Percentiles rank a stretch among this genome's conserved stretches.
Conservation (phyloP, 2,888 invertebrate species). For the Teleogryllus oceanicus region DNA sequence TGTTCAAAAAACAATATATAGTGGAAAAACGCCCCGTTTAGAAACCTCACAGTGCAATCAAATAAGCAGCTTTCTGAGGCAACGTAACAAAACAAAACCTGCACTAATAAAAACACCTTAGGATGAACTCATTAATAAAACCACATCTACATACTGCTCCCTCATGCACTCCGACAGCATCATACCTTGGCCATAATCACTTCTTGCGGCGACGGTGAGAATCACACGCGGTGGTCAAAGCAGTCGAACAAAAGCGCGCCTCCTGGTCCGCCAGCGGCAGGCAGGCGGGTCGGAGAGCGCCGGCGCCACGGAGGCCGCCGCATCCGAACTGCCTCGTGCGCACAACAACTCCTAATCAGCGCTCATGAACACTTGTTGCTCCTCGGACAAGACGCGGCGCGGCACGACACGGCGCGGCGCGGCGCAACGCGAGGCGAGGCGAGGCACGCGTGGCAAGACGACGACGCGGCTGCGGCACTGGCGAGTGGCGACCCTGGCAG, state of each 20-base stretch:
- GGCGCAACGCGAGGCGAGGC: not conserved
- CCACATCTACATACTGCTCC: too few species aligned
- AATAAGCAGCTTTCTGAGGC: too few species aligned
- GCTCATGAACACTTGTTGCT: conserved; percentile 1
- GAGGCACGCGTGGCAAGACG: not conserved
- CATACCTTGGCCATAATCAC: conserved; percentile 3
- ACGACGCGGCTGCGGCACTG: too few species aligned
- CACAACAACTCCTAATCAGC: not conserved
- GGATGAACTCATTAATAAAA: too few species aligned
- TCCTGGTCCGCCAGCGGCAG: not conserved
- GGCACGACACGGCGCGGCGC: not conserved
- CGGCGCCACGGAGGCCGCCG: not conserved
- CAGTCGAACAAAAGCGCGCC: not conserved
- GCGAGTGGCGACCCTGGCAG: too few species aligned
- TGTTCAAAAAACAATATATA: too few species aligned
- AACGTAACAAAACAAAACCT: too few species aligned
- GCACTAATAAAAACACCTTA: too few species aligned
- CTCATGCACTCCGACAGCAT: too few species aligned
- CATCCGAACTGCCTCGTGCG: not conserved
- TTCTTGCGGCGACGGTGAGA: not conserved
- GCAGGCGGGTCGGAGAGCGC: not conserved
- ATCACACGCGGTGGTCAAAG: not conserved
- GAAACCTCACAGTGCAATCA: too few species aligned
- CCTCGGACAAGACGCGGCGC: not conserved
- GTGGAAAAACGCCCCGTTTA: too few species aligned